Percentiles rank a stretch among this genome's conserved stretches.
phyloP scores from a whole-genome alignment of 2,888 invertebrate genomes.

The Drosophila paramelanica region DNA sequence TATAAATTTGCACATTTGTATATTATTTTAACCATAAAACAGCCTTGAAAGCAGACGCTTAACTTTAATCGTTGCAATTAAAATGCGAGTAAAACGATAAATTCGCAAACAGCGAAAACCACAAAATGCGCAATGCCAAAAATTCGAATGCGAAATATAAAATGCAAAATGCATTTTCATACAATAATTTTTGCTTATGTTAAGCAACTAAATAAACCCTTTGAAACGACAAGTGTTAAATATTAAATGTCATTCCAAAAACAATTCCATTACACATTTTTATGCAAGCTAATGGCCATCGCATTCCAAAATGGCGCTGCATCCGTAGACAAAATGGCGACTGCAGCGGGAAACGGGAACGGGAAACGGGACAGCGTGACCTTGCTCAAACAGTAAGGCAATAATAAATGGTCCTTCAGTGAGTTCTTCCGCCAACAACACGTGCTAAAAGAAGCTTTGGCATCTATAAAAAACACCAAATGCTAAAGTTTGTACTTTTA shows the following conservation, averaged over 20 bases:
- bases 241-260: slow-evolving; percentile 28
- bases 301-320: slow-evolving; percentile 45
- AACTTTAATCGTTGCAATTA: slow-evolving; percentile 26
- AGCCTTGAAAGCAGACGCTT: slow-evolving; percentile 22
- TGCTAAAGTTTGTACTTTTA: slow-evolving; percentile 18
- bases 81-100: slow-evolving; percentile 16
- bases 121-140: slow-evolving; percentile 14
- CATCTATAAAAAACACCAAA: slow-evolving; percentile 1
- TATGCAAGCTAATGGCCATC: slow-evolving; percentile 54
- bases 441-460: slow-evolving; percentile 32
- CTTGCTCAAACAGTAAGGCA: slow-evolving; percentile 38
- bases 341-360: slow-evolving; percentile 2
- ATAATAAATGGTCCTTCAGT: slow-evolving; percentile 56
- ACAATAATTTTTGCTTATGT: slow-evolving; percentile 17
- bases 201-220: slow-evolving; percentile 7
- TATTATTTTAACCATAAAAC: slow-evolving; percentile 12
- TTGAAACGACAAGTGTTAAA: slow-evolving; percentile 4
- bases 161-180: slow-evolving; percentile 14
- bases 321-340: slow-evolving; percentile 38
- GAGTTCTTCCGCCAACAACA: slow-evolving; percentile 49
- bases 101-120: slow-evolving; percentile 3
- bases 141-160: slow-evolving; percentile 4
- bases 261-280: slow-evolving; percentile 31
- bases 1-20: slow-evolving; percentile 20
- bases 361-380: slow-evolving; percentile 27